Percentiles rank a stretch among this genome's conserved stretches.
Evolutionary conservation across 2,113 vertebrate genomes (phyloP).

Genomic region (Varanus komodoensis): DNA sequence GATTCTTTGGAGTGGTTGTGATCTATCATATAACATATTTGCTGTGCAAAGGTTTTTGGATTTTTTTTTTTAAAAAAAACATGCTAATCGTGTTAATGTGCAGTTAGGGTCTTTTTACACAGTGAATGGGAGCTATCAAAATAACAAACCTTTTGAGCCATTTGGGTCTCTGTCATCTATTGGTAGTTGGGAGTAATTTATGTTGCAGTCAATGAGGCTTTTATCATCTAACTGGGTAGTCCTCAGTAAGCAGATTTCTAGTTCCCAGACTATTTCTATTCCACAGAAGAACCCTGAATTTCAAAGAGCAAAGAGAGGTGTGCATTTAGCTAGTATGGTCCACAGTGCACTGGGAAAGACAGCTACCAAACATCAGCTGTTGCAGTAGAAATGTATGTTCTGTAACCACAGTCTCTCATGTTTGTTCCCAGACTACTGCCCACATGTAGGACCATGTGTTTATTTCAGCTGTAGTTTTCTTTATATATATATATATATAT

Average conservation of each 20-base stretch:
- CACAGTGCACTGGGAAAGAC: background rate
- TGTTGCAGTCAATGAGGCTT: conserved; percentile 10
- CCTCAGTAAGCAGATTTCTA: background rate
- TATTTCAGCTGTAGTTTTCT: background rate
- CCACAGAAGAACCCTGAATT: background rate
- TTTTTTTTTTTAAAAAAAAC: background rate
- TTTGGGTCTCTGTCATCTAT: background rate
- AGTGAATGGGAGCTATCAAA: background rate
- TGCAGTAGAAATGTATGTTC: background rate
- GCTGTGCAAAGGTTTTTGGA: background rate
- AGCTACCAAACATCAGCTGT: background rate
- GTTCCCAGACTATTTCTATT: background rate
- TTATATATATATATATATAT: background rate
- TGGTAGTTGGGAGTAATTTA: background rate
- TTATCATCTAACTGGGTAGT: conserved; percentile 2
- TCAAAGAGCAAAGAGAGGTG: background rate
- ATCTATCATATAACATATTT: conserved; percentile 4
- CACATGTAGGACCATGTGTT: background rate
- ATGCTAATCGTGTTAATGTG: background rate
- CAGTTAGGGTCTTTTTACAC: background rate
- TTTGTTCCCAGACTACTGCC: background rate
- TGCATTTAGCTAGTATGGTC: background rate
- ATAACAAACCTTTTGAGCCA: background rate
- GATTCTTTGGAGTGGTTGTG: conserved; percentile 20
- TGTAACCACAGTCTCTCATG: background rate